These are phyloP conservation scores for Vollenhovia emeryi DNA, from an alignment of 1,140 invertebrate genomes.

Conservation along the genomic window DNA sequence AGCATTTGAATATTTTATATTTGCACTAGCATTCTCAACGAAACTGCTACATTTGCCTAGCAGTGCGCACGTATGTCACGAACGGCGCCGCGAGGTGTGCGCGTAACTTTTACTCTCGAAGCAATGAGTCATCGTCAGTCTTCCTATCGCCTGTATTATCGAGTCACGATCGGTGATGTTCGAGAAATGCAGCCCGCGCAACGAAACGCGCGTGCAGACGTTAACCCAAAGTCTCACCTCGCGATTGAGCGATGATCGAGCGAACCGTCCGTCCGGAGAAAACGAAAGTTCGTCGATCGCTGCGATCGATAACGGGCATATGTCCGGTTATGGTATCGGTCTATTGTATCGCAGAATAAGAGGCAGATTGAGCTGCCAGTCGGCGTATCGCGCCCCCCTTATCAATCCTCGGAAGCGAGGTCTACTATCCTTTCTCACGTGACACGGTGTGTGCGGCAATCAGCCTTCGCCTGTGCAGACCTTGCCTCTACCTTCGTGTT, in stretches of 20 bases:
- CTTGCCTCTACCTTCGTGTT: not conserved
- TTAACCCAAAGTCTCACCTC: slow-evolving; percentile 59
- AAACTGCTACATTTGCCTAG: slow-evolving; percentile 4
- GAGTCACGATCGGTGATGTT: slow-evolving; percentile 64
- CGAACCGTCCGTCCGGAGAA: slow-evolving; percentile 41
- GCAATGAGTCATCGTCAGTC: slow-evolving; percentile 59
- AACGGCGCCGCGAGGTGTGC: slow-evolving; percentile 4
- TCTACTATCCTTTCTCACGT: slow-evolving; percentile 63
- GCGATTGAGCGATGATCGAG: slow-evolving; percentile 56
- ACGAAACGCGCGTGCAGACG: slow-evolving; percentile 37
- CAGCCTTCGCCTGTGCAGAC: slow-evolving; percentile 21
- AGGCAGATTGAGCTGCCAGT: slow-evolving; percentile 74
- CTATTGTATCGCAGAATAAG: slow-evolving; percentile 61
- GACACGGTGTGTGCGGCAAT: slow-evolving; percentile 62
- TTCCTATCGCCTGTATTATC: slow-evolving; percentile 43
- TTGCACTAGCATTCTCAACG: slow-evolving; percentile 1
- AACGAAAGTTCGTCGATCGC: slow-evolving; percentile 57
- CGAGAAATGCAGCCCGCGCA: slow-evolving; percentile 4
- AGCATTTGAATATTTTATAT: slow-evolving; percentile 24
- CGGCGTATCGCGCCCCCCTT: slow-evolving; percentile 61
- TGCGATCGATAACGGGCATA: slow-evolving; percentile 62
- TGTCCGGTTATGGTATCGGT: slow-evolving; percentile 64
- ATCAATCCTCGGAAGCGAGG: slow-evolving; percentile 54
- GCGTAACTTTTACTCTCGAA: slow-evolving; percentile 52
- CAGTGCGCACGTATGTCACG: slow-evolving; percentile 19